phyloP scores from a whole-genome alignment of 2,888 invertebrate species.

The Acanthosepion pharaonis region DNA sequence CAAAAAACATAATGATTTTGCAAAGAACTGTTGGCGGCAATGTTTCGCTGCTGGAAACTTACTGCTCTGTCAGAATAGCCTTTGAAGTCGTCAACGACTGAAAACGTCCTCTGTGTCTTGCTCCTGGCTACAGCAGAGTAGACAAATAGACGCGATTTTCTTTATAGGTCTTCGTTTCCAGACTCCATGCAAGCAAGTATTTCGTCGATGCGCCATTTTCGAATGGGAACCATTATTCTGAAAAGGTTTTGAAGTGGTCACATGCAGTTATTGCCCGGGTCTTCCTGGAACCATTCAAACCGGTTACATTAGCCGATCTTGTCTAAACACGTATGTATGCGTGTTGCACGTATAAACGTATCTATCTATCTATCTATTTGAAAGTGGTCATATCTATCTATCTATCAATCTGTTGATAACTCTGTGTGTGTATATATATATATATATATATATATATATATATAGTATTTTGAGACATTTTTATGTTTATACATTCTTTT shows the following conservation, averaged over 20 bases:
- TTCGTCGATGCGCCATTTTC: not conserved
- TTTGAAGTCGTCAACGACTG: not conserved
- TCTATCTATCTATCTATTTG: not conserved
- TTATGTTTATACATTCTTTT: no score
- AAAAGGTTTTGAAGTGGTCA: not conserved
- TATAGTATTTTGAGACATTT: no score
- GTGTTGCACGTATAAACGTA: not conserved
- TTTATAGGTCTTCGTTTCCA: not conserved
- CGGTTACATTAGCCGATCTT: not conserved
- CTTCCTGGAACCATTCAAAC: not conserved
- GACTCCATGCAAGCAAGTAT: not conserved
- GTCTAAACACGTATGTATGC: not conserved
- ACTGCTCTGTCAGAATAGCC: not conserved
- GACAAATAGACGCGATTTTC: not conserved
- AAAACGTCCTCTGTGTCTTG: not conserved
- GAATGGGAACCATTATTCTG: not conserved
- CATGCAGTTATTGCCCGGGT: not conserved
- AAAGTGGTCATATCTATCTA: not conserved
- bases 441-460: no score
- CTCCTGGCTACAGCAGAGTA: not conserved
- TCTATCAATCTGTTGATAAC: not conserved
- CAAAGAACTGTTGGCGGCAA: not conserved
- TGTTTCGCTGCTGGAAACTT: not conserved
- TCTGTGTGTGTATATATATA: no score
- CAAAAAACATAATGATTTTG: not conserved